Percentiles rank a stretch among this genome's conserved stretches.
These are phyloP conservation scores for Ectemnius continuus DNA, from an alignment of 2,888 invertebrate species.

Conservation along the genomic window DNA sequence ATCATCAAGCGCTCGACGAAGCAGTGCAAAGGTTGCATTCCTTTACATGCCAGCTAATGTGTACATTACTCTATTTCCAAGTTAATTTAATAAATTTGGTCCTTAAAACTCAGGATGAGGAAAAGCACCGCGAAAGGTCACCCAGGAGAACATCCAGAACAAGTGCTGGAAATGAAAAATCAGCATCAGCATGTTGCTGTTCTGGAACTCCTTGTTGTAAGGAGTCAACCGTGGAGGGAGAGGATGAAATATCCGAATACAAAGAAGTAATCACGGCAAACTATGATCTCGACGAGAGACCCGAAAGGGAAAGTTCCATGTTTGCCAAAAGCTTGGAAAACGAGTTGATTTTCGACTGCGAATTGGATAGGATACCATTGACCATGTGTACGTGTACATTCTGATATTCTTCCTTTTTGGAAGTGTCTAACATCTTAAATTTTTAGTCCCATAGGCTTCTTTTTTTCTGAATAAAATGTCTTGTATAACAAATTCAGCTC, in stretches of 20 bases:
- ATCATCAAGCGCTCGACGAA: too few relatives aligned
- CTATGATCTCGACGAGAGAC: slow-evolving; percentile 19
- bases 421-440: background rate
- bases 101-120: background rate
- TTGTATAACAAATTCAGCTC: slow-evolving; percentile 49
- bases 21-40: too few relatives aligned
- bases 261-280: background rate
- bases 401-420: background rate
- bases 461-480: too few relatives aligned
- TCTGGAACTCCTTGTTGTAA: slow-evolving; percentile 12
- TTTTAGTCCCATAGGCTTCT: background rate
- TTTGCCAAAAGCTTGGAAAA: slow-evolving; percentile 19
- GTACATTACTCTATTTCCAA: background rate
- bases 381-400: background rate
- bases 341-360: slow-evolving; percentile 24
- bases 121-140: background rate
- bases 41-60: too few relatives aligned
- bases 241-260: slow-evolving; percentile 36
- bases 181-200: background rate
- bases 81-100: background rate
- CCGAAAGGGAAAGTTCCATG: slow-evolving; percentile 20
- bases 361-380: background rate
- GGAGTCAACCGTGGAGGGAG: slow-evolving; percentile 33
- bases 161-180: background rate
- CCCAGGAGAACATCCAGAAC: background rate